phyloP scores from a whole-genome alignment of 2,113 vertebrate genomes.

The Piprites chloris region DNA sequence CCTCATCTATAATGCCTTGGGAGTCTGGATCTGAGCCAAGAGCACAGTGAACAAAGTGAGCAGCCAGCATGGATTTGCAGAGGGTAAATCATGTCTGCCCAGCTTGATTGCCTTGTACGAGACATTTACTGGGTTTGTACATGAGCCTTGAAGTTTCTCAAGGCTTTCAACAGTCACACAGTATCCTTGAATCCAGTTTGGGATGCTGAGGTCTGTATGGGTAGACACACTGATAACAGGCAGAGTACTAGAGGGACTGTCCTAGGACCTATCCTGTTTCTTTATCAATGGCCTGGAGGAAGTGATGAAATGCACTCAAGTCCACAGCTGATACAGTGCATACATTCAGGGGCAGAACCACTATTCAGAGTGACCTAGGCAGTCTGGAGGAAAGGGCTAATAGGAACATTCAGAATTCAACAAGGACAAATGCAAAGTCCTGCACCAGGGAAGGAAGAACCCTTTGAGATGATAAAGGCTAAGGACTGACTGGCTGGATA shows the following conservation, averaged over 20 bases:
- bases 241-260: neutral
- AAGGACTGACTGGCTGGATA: neutral
- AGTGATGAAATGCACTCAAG: neutral
- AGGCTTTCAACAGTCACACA: neutral
- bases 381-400: neutral
- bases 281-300: neutral
- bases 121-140: neutral
- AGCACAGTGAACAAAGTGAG: neutral
- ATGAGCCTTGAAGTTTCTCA: neutral
- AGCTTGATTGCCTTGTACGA: neutral
- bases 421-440: neutral
- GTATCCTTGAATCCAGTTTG: neutral
- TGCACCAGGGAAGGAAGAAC: neutral
- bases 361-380: neutral
- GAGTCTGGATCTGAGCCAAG: neutral
- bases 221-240: neutral
- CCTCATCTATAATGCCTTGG: neutral
- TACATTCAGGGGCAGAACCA: neutral
- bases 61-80: neutral
- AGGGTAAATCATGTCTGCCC: neutral
- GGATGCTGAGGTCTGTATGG: neutral
- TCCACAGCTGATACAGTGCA: neutral
- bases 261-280: neutral
- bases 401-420: neutral
- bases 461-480: neutral